phyloP scores from a whole-genome alignment of 1,140 invertebrate species.

The Saccostrea echinata region DNA sequence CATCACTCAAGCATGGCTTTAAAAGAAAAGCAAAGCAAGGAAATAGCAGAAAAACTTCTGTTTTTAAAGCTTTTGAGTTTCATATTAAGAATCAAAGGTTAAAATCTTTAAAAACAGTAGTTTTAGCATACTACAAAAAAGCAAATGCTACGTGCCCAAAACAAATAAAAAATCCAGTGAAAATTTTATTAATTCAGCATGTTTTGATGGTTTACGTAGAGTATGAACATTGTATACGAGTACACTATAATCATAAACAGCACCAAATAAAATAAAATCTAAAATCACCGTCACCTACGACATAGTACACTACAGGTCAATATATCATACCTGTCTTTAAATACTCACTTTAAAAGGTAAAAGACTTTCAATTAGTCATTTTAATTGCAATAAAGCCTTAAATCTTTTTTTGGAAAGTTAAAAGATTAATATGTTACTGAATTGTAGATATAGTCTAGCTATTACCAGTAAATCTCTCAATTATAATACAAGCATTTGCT shows the following conservation, averaged over 20 bases:
- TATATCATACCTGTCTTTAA: neutral
- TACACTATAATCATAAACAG: neutral
- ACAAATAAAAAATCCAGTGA: too few relatives aligned
- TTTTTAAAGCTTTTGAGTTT: neutral
- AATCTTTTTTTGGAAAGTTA: too few relatives aligned
- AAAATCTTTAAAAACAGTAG: neutral
- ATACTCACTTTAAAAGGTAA: neutral
- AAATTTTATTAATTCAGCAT: too few relatives aligned
- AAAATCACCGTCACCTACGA: neutral
- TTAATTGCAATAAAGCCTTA: too few relatives aligned
- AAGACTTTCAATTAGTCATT: neutral
- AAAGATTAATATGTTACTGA: too few relatives aligned
- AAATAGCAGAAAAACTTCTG: constrained; percentile 20
- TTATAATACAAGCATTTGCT: too few relatives aligned
- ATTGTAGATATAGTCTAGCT: too few relatives aligned
- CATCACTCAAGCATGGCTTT: constrained; percentile 2
- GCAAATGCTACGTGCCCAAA: neutral
- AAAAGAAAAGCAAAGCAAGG: constrained; percentile 1
- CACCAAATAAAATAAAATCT: neutral
- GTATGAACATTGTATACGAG: neutral
- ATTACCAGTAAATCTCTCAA: too few relatives aligned
- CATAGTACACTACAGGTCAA: neutral
- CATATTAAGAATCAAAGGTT: neutral
- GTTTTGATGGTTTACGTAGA: neutral
- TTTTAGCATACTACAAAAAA: neutral